Percentiles rank a stretch among this genome's conserved stretches.
Evolutionary conservation across 64 coral and sea anemone genomes (phyloP).

Genomic region (Stichodactyla mertensii): DNA sequence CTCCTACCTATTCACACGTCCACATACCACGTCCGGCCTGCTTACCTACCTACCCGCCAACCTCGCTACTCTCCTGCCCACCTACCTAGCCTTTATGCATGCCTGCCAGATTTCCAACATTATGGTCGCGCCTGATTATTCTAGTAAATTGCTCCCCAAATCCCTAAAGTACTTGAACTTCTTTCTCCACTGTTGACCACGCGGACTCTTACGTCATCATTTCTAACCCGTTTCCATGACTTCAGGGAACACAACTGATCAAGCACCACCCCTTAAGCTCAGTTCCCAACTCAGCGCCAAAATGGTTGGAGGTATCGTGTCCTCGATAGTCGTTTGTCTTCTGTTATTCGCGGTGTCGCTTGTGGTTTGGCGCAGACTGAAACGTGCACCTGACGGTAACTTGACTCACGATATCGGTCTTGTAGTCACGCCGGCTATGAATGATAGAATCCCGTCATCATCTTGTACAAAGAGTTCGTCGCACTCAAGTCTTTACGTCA

Average conservation of each 20-base stretch:
- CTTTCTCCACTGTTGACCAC: no score
- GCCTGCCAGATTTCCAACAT: no score
- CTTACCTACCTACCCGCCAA: no score
- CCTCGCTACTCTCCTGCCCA: no score
- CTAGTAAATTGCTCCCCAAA: no score
- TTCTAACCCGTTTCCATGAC: neutral
- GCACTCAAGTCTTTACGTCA: slow-evolving; percentile 35
- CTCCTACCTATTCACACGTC: no score
- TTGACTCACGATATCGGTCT: slow-evolving; percentile 67
- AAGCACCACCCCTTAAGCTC: neutral
- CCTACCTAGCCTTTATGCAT: no score
- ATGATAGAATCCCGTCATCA: slow-evolving; percentile 29
- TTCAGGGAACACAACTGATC: slow-evolving; percentile 9
- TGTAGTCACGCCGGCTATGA: slow-evolving; percentile 57
- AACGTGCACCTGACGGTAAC: slow-evolving; percentile 49
- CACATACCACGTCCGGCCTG: no score
- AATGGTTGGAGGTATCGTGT: slow-evolving; percentile 80
- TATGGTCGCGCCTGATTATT: no score
- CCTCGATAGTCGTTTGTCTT: slow-evolving; percentile 72
- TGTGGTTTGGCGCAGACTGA: slow-evolving; percentile 63
- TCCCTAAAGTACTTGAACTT: no score
- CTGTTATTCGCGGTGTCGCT: slow-evolving; percentile 65
- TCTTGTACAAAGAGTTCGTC: slow-evolving; percentile 34
- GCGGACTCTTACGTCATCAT: neutral
- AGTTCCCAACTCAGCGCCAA: slow-evolving; percentile 58